Evolutionary conservation across 2,888 invertebrate genomes (phyloP), one percentile per base, ranked within the genome.

Genomic region (Strigamia crassipes): DNA sequence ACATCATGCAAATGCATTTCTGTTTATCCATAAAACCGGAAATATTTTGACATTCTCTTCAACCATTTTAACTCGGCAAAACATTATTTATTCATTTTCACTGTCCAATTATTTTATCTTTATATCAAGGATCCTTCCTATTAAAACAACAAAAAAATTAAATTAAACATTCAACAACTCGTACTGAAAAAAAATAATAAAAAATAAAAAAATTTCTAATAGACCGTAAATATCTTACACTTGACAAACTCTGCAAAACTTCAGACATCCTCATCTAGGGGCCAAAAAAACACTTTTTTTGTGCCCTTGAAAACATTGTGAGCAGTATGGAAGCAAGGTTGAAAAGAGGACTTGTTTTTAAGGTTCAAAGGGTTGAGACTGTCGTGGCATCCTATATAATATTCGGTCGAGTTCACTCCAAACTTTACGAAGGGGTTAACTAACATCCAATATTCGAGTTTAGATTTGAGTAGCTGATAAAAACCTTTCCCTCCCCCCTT

Each of bases 81-180:
- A n/a, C n/a, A n/a, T n/a, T n/a, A n/a, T n/a, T n/a, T n/a, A 51
- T 51, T 51, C 51, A 51, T n/a, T 10, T 51, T n/a, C 15, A 13
- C 51, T 51, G 51, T 51, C 51, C 51, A 51, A 51, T 51, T 51
- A 51, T 51, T 51, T 51, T n/a, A 51, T 51, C 15, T 51, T 51
- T 51, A 51, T n/a, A 51, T 51, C 51, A 51, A 51, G 51, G 51
- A 51, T n/a, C n/a, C 51, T 51, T 34, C 34, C n/a, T 34, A 34
- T 34, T 34, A 34, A 34, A 34, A 34, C 34, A 34, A 51, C 51
- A n/a, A 51, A 51, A 51, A 51, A 51, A 51, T 51, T 51, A n/a
- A 6, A 13, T 51, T n/a, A 51, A 51, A 51, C 13, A 51, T 13
- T 51, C 51, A 51, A 51, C 34, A 51, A n/a, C 51, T 51, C 13